Evolutionary conservation across 2,113 vertebrate species (phyloP).

Genomic region (Oncorhynchus keta): DNA sequence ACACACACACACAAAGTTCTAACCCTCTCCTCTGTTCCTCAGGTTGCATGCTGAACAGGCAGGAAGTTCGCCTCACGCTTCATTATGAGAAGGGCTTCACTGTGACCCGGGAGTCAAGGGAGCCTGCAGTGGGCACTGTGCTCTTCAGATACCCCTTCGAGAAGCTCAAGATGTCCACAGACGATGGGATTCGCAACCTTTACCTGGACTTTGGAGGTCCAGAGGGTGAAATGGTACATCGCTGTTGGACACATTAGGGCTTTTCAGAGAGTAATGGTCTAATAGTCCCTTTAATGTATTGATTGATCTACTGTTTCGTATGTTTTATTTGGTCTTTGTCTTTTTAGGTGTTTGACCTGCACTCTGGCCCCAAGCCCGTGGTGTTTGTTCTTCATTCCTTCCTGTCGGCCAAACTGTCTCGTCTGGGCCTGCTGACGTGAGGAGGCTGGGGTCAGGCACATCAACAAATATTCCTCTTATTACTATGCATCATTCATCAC

Average conservation of each 20-base stretch:
- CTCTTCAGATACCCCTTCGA: conserved; percentile 91
- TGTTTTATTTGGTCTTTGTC: not conserved
- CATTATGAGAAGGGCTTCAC: conserved; percentile 96
- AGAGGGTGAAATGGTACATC: conserved; percentile 90
- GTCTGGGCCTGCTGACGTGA: conserved; percentile 92
- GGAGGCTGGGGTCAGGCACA: not conserved
- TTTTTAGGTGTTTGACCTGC: conserved; percentile 86
- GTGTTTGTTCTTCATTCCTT: conserved; percentile 96
- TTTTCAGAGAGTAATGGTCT: not conserved
- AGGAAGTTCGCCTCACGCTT: conserved; percentile 86
- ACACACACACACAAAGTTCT: not conserved
- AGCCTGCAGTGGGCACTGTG: conserved; percentile 65
- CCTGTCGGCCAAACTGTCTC: conserved; percentile 94
- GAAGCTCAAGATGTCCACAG: conserved; percentile 90
- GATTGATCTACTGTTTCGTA: not conserved
- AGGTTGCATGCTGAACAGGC: conserved; percentile 86
- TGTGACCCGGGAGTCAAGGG: conserved; percentile 75
- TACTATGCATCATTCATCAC: conserved; percentile 39
- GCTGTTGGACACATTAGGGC: too few relatives aligned
- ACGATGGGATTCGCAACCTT: conserved; percentile 89
- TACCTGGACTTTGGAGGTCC: conserved; percentile 95
- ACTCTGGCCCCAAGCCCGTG: conserved; percentile 92
- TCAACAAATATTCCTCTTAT: conserved; percentile 10
- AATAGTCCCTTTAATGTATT: not conserved
- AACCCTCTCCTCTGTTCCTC: not conserved